These are phyloP conservation scores for Charanyca ferruginea DNA, from an alignment of 2,888 invertebrate species.

Conservation along the genomic window DNA sequence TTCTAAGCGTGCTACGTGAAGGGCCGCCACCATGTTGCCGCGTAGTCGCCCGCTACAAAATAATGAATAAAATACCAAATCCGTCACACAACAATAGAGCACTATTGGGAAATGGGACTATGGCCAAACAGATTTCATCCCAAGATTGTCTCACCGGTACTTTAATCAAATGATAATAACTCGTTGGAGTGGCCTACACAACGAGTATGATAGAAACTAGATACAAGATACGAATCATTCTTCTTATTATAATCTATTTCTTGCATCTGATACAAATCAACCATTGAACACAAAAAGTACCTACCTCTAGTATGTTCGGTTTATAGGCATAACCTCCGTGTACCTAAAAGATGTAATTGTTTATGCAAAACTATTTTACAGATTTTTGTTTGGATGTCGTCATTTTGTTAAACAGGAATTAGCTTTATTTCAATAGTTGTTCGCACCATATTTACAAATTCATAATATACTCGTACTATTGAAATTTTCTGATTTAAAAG, in stretches of 20 bases:
- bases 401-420: conserved; percentile 4
- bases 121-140: conserved; percentile 68
- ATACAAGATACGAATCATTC: conserved; percentile 72
- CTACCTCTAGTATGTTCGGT: conserved; percentile 1
- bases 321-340: conserved; percentile 4
- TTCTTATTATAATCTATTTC: conserved; percentile 71
- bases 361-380: conserved; percentile 10
- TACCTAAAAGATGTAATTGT: conserved; percentile 14
- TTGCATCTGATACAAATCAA: conserved; percentile 67
- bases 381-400: conserved; percentile 7
- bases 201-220: conserved; percentile 68
- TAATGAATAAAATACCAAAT: conserved; percentile 78
- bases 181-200: conserved; percentile 39
- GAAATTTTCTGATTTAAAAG: conserved; percentile 10
- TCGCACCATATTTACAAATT: conserved; percentile 1
- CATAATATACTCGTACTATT: background rate
- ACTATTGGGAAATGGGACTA: conserved; percentile 73
- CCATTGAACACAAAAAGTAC: conserved; percentile 50
- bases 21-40: conserved; percentile 27
- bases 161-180: conserved; percentile 71
- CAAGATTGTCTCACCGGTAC: conserved; percentile 71
- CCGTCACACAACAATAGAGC: conserved; percentile 78
- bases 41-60: conserved; percentile 57
- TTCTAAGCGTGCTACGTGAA: conserved; percentile 50
- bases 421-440: conserved; percentile 6